These are phyloP conservation scores for Anguilla megastoma DNA, from an alignment of 2,797 vertebrate genomes.

Conservation along the genomic window DNA sequence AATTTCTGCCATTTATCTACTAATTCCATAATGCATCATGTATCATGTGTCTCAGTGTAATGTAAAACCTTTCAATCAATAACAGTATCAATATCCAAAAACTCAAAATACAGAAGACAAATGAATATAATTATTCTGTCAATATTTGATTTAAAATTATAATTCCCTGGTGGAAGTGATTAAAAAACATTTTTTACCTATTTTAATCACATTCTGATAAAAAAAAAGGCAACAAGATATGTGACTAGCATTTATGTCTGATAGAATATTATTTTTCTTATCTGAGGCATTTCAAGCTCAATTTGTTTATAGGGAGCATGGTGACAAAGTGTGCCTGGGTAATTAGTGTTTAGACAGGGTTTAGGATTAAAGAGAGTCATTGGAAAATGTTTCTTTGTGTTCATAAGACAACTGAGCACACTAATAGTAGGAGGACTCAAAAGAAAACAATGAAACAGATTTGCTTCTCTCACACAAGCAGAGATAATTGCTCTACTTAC, in stretches of 20 bases:
- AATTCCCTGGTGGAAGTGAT: neutral
- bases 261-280: conserved; percentile 9
- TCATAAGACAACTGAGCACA: conserved; percentile 19
- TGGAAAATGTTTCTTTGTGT: conserved; percentile 21
- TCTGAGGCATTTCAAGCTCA: conserved; percentile 23
- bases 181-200: neutral
- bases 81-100: neutral
- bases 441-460: conserved; percentile 26
- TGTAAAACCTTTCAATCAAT: conserved; percentile 4
- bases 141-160: neutral
- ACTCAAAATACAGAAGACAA: neutral
- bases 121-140: neutral
- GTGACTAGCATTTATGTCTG: neutral
- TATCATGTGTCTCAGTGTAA: neutral
- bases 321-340: conserved; percentile 13
- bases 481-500: conserved; percentile 20
- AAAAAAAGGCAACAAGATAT: conserved; percentile 16
- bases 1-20: neutral
- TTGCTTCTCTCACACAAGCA: conserved; percentile 20
- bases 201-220: conserved; percentile 9
- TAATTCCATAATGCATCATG: neutral
- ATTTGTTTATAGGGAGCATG: conserved; percentile 20
- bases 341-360: conserved; percentile 23
- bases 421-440: conserved; percentile 2
- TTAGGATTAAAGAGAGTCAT: conserved; percentile 19